A percentile compares a stretch with the other conserved stretches of the same genome.
Conservation (phyloP, 2,113 vertebrate species). For the Merops nubicus region DNA sequence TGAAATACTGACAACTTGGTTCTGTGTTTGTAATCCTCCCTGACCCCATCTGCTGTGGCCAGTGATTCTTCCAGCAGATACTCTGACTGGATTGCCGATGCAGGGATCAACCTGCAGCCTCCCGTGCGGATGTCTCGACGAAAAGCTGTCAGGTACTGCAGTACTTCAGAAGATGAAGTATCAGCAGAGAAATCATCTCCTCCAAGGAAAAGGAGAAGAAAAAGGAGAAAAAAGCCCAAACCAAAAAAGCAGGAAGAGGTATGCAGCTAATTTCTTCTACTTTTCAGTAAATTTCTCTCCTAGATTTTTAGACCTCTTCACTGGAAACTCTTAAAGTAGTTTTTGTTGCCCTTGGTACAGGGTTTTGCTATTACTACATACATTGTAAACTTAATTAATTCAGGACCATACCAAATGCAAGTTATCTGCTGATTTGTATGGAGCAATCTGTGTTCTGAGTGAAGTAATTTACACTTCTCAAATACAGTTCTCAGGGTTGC, state of each 20-base stretch:
- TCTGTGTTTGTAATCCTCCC: background rate
- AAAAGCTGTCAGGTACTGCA: conserved; percentile 76
- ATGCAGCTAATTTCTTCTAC: background rate
- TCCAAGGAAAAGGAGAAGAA: conserved; percentile 73
- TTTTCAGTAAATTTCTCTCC: background rate
- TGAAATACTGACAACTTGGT: background rate
- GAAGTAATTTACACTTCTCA: background rate
- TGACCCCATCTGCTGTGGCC: background rate
- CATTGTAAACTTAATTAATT: background rate
- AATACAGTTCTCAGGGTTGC: background rate
- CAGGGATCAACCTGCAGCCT: conserved; percentile 89
- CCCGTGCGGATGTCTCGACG: conserved; percentile 83
- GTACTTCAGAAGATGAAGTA: conserved; percentile 90
- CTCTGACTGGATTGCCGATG: conserved; percentile 95
- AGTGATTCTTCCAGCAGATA: conserved; percentile 92
- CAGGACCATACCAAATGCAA: background rate
- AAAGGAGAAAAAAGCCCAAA: conserved; percentile 74
- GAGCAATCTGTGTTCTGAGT: background rate
- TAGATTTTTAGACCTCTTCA: background rate
- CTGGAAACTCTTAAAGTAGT: background rate
- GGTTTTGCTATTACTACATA: background rate
- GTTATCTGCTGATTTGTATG: background rate
- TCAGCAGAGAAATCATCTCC: conserved; percentile 78
- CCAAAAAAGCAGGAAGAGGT: conserved; percentile 71
- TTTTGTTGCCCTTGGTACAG: background rate